Evolutionary conservation across 1,140 invertebrate genomes (phyloP), one percentile per base, ranked within the genome.

Genomic region (Danaus melanippus): DNA sequence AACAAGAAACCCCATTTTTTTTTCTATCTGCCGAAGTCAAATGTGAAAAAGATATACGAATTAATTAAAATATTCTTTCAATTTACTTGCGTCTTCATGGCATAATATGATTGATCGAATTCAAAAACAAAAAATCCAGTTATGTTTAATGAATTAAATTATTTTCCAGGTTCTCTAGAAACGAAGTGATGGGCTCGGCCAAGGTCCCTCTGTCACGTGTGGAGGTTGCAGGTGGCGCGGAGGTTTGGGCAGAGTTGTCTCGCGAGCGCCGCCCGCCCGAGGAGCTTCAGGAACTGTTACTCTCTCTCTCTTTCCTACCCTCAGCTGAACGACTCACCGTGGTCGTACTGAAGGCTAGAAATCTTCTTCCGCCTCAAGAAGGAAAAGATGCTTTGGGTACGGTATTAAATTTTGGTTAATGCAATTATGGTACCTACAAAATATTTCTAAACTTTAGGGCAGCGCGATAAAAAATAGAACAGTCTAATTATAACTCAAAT

Each of bases 241-340:
- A 95, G 84, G 90, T 95, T 11, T 95, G 93, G 93, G 92, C 92
- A 0, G 93, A 94, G 60, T 89, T 95, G 41, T 89, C 90, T 10
- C 90, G 93, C 15, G 92, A 93, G 56, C 91, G 91, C 62, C 92
- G 93, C 70, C 93, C 93, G 8, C 92, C 91, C 8, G 93, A 94
- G 72, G 93, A 95, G 71, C 86, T 92, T 44, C 94, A 94, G 57
- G 94, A 96, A 71, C 83, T 97, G 12, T 85, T 96, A 50, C 87
- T 96, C 42, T 96, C 94, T 5, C 84, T 97, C 5, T 95, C 93
- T 54, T 97, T 96, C 76, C 85, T 97, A 44, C 95, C 95, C 2
- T 95, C 94, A 50, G 95, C 95, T 11, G 94, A 96, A 76, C 88
- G 95, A 50, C 87, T 97, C 1, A 96, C 94, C 0, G 92, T 96